A percentile compares a stretch with the other conserved stretches of the same genome.
These are phyloP conservation scores for Lutraria lutraria DNA, from an alignment of 2,888 invertebrate species.

Conservation along the genomic window DNA sequence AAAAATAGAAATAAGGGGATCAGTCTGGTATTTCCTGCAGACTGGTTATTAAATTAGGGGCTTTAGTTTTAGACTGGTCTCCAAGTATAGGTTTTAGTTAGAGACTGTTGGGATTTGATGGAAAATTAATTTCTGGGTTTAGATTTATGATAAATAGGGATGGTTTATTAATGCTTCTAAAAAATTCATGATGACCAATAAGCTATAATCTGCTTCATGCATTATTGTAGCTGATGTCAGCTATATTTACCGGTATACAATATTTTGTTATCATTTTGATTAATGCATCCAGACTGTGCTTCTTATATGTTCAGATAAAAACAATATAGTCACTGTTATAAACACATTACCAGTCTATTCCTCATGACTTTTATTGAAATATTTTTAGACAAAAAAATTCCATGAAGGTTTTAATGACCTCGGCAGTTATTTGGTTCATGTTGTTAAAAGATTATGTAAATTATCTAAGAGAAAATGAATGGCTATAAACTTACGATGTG, in stretches of 20 bases:
- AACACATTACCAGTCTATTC: background rate
- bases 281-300: constrained; percentile 15
- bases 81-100: too few species aligned
- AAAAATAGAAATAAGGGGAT: too few species aligned
- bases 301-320: constrained; percentile 1
- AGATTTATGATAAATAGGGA: too few species aligned
- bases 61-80: too few species aligned
- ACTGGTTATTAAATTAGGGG: too few species aligned
- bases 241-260: background rate
- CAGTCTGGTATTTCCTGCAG: too few species aligned
- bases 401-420: constrained; percentile 5
- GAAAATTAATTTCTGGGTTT: too few species aligned
- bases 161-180: too few species aligned
- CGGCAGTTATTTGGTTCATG: background rate
- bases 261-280: constrained; percentile 22
- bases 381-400: constrained; percentile 13
- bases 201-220: background rate
- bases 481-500: too few species aligned
- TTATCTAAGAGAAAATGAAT: background rate
- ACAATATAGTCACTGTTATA: constrained; percentile 1
- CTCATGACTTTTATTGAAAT: constrained; percentile 4
- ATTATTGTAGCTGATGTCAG: background rate
- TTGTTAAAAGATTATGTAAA: background rate
- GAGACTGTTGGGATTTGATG: too few species aligned
- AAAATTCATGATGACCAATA: background rate